phyloP scores from a whole-genome alignment of 2,113 vertebrate genomes.

The Plecturocebus donacophilus region DNA sequence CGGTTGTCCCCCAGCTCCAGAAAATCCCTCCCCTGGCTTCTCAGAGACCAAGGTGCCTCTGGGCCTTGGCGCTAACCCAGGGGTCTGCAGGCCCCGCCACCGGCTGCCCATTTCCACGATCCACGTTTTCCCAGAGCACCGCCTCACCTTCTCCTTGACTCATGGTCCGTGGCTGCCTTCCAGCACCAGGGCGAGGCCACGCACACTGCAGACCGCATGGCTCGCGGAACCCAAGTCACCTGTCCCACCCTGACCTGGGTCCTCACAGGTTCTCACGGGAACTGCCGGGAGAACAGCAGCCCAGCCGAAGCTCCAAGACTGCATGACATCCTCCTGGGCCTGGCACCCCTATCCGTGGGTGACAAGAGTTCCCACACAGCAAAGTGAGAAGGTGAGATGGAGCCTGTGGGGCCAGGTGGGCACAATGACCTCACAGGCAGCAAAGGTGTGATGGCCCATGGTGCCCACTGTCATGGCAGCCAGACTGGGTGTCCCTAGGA shows the following conservation, averaged over 20 bases:
- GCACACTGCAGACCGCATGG: rapidly evolving
- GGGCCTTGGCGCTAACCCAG: not conserved
- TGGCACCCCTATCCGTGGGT: no score
- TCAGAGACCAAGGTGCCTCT: not conserved
- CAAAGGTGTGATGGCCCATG: not conserved
- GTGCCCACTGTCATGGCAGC: no score
- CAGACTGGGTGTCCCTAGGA: not conserved
- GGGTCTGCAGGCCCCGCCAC: not conserved
- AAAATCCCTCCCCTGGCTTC: not conserved
- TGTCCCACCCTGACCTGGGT: not conserved
- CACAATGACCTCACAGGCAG: no score
- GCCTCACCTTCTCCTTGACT: not conserved
- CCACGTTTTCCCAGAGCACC: not conserved
- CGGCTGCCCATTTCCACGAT: no score
- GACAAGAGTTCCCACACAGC: not conserved
- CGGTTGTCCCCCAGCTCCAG: no score
- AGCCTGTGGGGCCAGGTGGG: not conserved
- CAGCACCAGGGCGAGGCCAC: no score
- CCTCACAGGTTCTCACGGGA: not conserved
- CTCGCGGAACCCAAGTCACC: not conserved
- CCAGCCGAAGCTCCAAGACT: no score
- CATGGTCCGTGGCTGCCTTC: not conserved
- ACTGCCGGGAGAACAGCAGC: no score
- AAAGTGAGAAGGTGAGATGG: not conserved
- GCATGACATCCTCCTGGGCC: no score